Percentiles rank a stretch among this genome's conserved stretches.
Conservation (phyloP, 2,113 vertebrate genomes). For the Dicentrarchus labrax region DNA sequence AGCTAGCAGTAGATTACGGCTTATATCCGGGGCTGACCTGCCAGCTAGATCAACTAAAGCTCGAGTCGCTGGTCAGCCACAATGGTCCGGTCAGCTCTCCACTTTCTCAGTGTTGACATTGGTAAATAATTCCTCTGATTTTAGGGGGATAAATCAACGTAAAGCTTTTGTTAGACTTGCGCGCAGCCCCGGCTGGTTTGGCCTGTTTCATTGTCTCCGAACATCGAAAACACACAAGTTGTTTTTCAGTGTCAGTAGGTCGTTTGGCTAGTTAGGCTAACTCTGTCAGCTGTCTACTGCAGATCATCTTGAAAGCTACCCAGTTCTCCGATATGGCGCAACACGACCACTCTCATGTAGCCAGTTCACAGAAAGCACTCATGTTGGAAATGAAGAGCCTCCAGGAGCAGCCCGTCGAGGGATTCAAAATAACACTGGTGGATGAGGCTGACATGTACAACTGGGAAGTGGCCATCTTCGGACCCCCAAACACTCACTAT, state of each 20-base stretch:
- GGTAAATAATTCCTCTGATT: conserved; percentile 27
- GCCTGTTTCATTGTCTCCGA: conserved; percentile 73
- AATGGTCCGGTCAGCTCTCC: conserved; percentile 59
- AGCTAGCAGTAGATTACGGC: conserved; percentile 78
- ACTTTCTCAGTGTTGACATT: conserved; percentile 8
- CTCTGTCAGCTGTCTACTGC: conserved; percentile 47
- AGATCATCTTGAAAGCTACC: conserved; percentile 27
- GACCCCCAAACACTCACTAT: conserved; percentile 96
- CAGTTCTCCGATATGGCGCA: conserved; percentile 82
- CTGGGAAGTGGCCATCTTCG: conserved; percentile 99
- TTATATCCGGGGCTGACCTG: conserved; percentile 68
- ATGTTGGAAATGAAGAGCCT: conserved; percentile 96
- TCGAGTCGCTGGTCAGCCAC: conserved; percentile 37
- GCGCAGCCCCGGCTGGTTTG: conserved; percentile 53
- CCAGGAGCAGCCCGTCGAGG: conserved; percentile 97
- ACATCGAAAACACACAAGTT: conserved; percentile 49
- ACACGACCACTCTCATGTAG: conserved; percentile 86
- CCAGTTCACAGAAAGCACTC: conserved; percentile 96
- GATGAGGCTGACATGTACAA: conserved; percentile 97
- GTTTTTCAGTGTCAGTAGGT: conserved; percentile 23
- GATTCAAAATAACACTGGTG: conserved; percentile 96
- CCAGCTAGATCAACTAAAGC: conserved; percentile 65
- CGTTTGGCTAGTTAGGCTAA: conserved; percentile 28
- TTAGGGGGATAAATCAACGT: no score
- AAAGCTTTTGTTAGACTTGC: conserved; percentile 38